A percentile compares a stretch with the other conserved stretches of the same genome.
phyloP scores from a whole-genome alignment of 1,140 invertebrate genomes.

The Drosophila micromelanica region DNA sequence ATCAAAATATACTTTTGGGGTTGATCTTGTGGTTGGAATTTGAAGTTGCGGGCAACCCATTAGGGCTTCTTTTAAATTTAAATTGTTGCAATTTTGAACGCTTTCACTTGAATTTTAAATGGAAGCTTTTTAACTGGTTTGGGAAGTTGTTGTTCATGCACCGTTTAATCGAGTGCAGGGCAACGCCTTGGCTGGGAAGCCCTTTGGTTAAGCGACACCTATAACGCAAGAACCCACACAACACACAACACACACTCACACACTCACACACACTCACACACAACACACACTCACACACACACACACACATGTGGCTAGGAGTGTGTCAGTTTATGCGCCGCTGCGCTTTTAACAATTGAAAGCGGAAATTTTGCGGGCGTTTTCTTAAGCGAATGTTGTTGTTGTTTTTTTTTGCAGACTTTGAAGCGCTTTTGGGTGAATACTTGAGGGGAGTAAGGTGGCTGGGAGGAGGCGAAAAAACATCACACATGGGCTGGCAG shows the following conservation, averaged over 20 bases:
- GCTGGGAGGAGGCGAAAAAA: not conserved
- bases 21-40: not conserved
- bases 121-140: not conserved
- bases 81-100: slow-evolving; percentile 7
- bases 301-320: slow-evolving; percentile 29
- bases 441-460: not conserved
- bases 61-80: too few species aligned
- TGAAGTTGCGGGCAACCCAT: too few species aligned
- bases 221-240: not conserved
- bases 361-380: slow-evolving; percentile 55
- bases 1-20: not conserved
- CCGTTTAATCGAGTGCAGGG: slow-evolving; percentile 54
- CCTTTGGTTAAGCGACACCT: slow-evolving; percentile 65
- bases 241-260: slow-evolving; percentile 19
- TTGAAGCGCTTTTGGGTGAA: slow-evolving; percentile 24
- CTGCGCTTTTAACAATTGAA: slow-evolving; percentile 70
- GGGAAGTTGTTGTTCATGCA: slow-evolving; percentile 34
- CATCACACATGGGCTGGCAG: slow-evolving; percentile 36
- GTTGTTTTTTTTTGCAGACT: slow-evolving; percentile 4
- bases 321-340: slow-evolving; percentile 77
- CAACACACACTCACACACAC: slow-evolving; percentile 26
- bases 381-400: slow-evolving; percentile 21
- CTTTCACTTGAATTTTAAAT: slow-evolving; percentile 1
- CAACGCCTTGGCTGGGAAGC: slow-evolving; percentile 48
- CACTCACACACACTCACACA: slow-evolving; percentile 9